These are phyloP conservation scores for Pagrus major DNA, from an alignment of 2,113 vertebrate species.

Conservation along the genomic window DNA sequence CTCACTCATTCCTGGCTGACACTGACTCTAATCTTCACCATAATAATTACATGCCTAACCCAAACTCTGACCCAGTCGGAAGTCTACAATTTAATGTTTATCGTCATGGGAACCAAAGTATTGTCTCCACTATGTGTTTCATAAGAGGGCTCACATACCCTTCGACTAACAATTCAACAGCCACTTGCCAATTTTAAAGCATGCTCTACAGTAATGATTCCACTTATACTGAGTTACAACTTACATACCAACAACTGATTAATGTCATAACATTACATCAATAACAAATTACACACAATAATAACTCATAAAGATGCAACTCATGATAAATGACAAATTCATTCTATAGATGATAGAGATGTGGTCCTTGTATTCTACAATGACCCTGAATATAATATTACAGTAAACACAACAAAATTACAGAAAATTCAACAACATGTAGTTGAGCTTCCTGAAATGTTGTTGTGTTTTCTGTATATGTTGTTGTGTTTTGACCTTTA, in stretches of 20 bases:
- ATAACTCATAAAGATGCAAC: background rate
- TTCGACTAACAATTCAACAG: background rate
- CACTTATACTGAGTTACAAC: background rate
- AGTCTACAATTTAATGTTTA: background rate
- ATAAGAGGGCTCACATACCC: background rate
- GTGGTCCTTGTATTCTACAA: background rate
- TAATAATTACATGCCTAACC: conserved; percentile 1
- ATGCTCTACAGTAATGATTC: background rate
- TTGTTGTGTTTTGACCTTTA: no score
- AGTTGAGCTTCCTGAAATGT: no score
- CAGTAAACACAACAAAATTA: no score
- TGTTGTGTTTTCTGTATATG: no score
- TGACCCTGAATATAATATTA: no score
- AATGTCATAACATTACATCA: background rate
- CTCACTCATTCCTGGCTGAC: background rate
- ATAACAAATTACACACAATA: background rate
- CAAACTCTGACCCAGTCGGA: background rate
- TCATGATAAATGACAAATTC: background rate
- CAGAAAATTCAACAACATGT: no score
- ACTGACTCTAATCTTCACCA: background rate
- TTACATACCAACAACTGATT: background rate
- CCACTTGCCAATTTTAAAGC: background rate
- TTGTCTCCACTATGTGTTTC: conserved; percentile 5
- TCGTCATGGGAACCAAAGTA: background rate
- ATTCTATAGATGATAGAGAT: background rate